Conservation (phyloP, 2,113 vertebrate genomes). For the Emydocephalus ijimae region DNA sequence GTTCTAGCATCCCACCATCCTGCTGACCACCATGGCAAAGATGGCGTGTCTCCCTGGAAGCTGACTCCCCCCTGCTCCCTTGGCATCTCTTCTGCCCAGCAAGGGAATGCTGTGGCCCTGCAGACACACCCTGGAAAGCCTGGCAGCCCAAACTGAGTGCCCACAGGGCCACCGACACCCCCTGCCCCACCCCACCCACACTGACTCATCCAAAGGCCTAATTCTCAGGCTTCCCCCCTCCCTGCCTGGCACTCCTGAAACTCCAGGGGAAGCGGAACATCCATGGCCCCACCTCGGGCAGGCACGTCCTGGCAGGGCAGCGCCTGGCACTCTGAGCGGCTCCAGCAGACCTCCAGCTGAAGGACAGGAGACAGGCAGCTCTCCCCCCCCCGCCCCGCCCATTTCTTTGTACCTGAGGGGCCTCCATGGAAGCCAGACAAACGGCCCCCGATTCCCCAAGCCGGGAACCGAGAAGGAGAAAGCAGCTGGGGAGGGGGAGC, state of each 20-base stretch:
- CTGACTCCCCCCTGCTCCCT: neutral
- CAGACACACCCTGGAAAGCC: neutral
- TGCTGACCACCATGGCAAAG: neutral
- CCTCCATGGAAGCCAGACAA: neutral
- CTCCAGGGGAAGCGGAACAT: neutral
- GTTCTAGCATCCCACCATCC: neutral
- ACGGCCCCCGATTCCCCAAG: neutral
- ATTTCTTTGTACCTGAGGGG: neutral
- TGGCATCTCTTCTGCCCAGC: neutral
- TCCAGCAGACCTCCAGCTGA: neutral
- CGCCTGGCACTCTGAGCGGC: neutral
- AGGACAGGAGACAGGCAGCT: neutral
- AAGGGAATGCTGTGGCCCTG: neutral
- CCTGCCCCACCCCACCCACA: neutral
- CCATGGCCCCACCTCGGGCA: neutral
- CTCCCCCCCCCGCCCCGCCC: neutral
- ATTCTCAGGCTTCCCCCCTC: neutral
- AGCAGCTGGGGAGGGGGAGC: too few relatives aligned
- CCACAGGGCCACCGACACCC: neutral
- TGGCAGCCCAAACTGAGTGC: neutral
- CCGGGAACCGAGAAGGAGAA: too few relatives aligned
- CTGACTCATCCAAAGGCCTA: neutral
- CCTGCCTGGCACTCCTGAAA: neutral
- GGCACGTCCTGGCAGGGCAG: neutral
- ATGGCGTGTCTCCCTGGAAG: neutral